Evolutionary conservation across 2,888 invertebrate genomes (phyloP).

Genomic region (Dromius quadrimaculatus): DNA sequence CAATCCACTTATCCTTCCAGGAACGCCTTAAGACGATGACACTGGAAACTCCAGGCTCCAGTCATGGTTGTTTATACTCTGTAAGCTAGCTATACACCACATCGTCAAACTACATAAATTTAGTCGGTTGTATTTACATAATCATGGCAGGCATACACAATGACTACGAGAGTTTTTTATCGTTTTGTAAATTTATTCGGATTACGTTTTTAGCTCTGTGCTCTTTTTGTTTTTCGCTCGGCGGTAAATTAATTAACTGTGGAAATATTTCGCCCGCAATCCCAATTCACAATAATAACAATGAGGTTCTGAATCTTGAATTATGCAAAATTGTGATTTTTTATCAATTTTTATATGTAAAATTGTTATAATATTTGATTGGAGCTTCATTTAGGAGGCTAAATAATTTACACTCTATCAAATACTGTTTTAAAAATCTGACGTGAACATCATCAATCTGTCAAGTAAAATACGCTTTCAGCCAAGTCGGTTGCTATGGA

Average conservation of each 20-base stretch:
- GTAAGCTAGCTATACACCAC: slow-evolving; percentile 1
- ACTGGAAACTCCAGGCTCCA: background rate
- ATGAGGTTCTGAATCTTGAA: too few species aligned
- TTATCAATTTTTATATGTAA: too few species aligned
- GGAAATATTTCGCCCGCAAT: background rate
- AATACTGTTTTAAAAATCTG: too few species aligned
- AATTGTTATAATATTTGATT: too few species aligned
- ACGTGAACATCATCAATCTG: too few species aligned
- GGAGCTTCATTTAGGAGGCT: too few species aligned
- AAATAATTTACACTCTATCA: too few species aligned
- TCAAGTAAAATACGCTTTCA: too few species aligned
- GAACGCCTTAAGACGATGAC: background rate
- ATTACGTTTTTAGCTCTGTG: background rate
- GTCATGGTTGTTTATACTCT: background rate
- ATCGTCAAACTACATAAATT: slow-evolving; percentile 30
- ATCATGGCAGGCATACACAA: slow-evolving; percentile 15
- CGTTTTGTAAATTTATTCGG: slow-evolving; percentile 14
- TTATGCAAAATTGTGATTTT: too few species aligned
- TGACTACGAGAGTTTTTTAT: slow-evolving; percentile 5
- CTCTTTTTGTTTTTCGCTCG: background rate
- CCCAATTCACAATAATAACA: background rate
- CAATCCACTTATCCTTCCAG: slow-evolving; percentile 25
- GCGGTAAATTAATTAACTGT: slow-evolving; percentile 16
- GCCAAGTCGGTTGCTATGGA: too few species aligned
- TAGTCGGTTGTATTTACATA: slow-evolving; percentile 12